Percentiles rank a stretch among this genome's conserved stretches.
Conservation (phyloP, 2,113 vertebrate species). For the Nerophis ophidion region DNA sequence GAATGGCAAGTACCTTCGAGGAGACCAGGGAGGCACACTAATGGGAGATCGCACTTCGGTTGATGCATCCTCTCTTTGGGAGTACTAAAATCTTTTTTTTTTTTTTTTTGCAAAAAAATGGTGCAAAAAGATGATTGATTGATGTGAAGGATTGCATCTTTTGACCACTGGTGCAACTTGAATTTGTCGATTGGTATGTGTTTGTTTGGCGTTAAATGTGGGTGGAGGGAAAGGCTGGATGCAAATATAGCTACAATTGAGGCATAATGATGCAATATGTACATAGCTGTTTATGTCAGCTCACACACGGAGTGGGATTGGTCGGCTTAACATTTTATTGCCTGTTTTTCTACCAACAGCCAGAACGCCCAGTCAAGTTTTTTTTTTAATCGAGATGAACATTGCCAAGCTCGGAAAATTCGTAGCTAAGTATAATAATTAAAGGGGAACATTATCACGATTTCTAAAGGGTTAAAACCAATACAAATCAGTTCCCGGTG, state of each 20-base stretch:
- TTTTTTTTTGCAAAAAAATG: not conserved
- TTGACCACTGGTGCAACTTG: too few species aligned
- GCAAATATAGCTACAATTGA: too few species aligned
- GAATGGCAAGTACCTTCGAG: slow-evolving; percentile 85
- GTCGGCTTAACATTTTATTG: slow-evolving; percentile 31
- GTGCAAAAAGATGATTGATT: not conserved
- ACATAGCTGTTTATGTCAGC: slow-evolving; percentile 23
- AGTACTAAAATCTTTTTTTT: slow-evolving; percentile 80
- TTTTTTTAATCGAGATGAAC: slow-evolving; percentile 35
- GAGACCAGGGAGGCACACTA: slow-evolving; percentile 86
- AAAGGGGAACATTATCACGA: too few species aligned
- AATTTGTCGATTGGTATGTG: too few species aligned
- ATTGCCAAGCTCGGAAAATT: slow-evolving; percentile 45
- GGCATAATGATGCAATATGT: too few species aligned
- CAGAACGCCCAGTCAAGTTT: slow-evolving; percentile 18
- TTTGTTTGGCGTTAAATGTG: too few species aligned
- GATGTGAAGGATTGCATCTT: slow-evolving; percentile 32
- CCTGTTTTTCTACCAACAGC: slow-evolving; percentile 42
- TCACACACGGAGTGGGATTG: slow-evolving; percentile 30
- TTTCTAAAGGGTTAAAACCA: too few species aligned
- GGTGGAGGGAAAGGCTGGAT: too few species aligned
- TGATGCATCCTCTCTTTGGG: slow-evolving; percentile 81
- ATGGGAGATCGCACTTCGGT: slow-evolving; percentile 77
- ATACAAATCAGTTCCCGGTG: too few species aligned
- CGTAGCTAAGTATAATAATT: slow-evolving; percentile 9